Conservation (phyloP, 2,888 invertebrate species). For the Aspidiotus destructor region DNA sequence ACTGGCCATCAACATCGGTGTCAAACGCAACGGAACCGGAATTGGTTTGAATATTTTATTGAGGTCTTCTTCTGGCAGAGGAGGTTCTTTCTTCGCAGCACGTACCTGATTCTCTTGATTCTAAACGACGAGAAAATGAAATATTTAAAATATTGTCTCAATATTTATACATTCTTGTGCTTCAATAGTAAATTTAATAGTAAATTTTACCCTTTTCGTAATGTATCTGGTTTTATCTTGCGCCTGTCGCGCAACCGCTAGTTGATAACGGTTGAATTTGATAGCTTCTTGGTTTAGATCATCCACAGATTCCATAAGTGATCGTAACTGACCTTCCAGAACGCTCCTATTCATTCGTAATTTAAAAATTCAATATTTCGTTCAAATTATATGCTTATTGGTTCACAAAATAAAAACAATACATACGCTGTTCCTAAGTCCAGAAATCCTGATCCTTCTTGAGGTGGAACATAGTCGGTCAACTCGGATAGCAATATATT, state of each 20-base stretch:
- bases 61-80: slow-evolving; percentile 90
- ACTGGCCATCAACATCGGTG: slow-evolving; percentile 85
- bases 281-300: slow-evolving; percentile 94
- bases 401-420: background rate
- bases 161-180: too few relatives aligned
- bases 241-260: slow-evolving; percentile 83
- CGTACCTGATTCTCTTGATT: slow-evolving; percentile 85
- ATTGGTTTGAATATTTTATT: slow-evolving; percentile 86
- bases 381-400: background rate
- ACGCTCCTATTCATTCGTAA: slow-evolving; percentile 45
- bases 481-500: slow-evolving; percentile 96
- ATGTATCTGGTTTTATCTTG: slow-evolving; percentile 87
- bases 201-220: slow-evolving; percentile 59
- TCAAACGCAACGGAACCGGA: slow-evolving; percentile 79
- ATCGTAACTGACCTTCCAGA: slow-evolving; percentile 74
- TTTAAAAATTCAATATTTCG: background rate
- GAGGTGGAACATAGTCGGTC: slow-evolving; percentile 77
- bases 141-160: too few relatives aligned
- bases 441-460: slow-evolving; percentile 80
- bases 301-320: slow-evolving; percentile 93
- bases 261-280: slow-evolving; percentile 93
- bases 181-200: too few relatives aligned
- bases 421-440: slow-evolving; percentile 76
- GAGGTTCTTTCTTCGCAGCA: slow-evolving; percentile 78
- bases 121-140: slow-evolving; percentile 38